Evolutionary conservation across 2,113 vertebrate genomes (phyloP).

Genomic region (Cairina moschata): DNA sequence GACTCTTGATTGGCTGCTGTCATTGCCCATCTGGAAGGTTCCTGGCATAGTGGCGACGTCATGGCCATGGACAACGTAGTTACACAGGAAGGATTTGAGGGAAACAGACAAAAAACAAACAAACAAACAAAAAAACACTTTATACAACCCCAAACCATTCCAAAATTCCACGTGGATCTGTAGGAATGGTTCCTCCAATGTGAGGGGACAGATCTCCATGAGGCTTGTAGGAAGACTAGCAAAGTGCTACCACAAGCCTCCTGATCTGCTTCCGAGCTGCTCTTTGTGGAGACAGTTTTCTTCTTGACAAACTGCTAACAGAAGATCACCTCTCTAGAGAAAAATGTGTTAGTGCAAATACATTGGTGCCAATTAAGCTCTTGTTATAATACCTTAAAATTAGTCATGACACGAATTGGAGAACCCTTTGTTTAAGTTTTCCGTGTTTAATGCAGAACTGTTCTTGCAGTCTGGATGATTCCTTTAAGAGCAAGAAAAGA

Average conservation of each 20-base stretch:
- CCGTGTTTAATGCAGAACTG: neutral
- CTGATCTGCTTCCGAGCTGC: neutral
- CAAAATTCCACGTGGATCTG: neutral
- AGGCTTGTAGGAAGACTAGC: too few relatives aligned
- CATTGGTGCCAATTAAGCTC: neutral
- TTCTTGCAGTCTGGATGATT: neutral
- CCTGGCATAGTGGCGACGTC: fast-evolving
- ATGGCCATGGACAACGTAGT: fast-evolving
- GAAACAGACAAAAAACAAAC: too few relatives aligned
- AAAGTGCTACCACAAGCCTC: neutral
- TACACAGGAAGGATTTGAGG: fast-evolving
- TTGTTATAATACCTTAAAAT: neutral
- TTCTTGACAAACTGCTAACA: neutral
- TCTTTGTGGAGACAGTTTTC: neutral
- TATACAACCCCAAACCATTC: neutral
- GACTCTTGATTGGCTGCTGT: neutral
- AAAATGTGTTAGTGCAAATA: neutral
- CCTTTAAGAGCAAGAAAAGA: neutral
- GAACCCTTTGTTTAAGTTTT: neutral
- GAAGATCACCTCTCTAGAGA: neutral
- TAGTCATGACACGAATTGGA: neutral
- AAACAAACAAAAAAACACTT: neutral
- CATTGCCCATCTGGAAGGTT: neutral
- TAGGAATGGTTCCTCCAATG: neutral
- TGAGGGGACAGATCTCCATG: neutral